A percentile compares a stretch with the other conserved stretches of the same genome.
Evolutionary conservation across 2,888 invertebrate genomes (phyloP).

Genomic region (Ophion obscuratus): DNA sequence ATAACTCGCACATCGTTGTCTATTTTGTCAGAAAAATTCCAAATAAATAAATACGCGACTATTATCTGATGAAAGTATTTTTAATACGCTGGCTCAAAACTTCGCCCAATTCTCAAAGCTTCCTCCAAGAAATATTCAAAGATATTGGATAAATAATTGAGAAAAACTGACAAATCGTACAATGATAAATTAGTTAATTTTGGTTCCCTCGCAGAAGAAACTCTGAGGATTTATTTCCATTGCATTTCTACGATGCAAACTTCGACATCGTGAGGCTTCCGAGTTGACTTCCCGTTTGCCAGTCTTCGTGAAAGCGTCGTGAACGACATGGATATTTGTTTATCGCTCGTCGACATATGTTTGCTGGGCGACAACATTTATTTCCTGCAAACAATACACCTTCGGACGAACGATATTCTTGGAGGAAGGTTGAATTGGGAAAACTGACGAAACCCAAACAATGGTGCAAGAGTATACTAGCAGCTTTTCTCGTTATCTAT

Average conservation of each 20-base stretch:
- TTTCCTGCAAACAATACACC: background rate
- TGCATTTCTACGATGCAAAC: background rate
- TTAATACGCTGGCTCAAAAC: background rate
- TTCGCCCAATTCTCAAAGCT: background rate
- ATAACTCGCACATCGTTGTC: background rate
- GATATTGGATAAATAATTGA: background rate
- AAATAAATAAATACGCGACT: too few relatives aligned
- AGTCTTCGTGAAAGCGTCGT: background rate
- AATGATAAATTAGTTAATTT: background rate
- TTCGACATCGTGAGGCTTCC: background rate
- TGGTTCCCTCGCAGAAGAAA: background rate
- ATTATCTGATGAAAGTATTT: too few relatives aligned
- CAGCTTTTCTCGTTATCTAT: background rate
- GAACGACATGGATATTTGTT: background rate
- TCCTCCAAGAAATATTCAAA: background rate
- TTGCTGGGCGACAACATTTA: background rate
- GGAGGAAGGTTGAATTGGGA: background rate
- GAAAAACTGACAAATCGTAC: background rate
- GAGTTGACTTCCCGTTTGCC: background rate
- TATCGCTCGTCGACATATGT: background rate
- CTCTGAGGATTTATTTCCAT: background rate
- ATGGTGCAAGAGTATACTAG: slow-evolving; percentile 6
- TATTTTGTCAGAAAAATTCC: background rate
- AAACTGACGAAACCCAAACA: background rate
- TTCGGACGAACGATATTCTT: background rate